Evolutionary conservation across 1,140 invertebrate species (phyloP).

Genomic region (Hormaphis cornu): DNA sequence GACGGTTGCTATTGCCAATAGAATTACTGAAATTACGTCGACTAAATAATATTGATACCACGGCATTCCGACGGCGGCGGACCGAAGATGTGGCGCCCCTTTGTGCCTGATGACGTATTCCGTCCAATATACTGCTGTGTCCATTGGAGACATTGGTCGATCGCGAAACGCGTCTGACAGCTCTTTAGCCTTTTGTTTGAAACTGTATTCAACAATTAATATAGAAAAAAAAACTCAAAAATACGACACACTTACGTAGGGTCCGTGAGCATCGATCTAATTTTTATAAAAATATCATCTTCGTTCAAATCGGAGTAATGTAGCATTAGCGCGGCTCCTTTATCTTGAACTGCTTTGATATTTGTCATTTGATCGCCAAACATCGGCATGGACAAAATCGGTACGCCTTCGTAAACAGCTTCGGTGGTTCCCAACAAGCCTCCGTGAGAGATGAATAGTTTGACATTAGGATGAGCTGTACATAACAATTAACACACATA

Average conservation of each 20-base stretch:
- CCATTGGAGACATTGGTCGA: conserved; percentile 46
- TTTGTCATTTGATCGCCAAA: conserved; percentile 51
- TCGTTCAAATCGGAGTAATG: conserved; percentile 42
- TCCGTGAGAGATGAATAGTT: conserved; percentile 56
- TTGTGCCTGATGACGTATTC: conserved; percentile 48
- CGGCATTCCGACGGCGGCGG: conserved; percentile 39
- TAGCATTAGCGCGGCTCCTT: conserved; percentile 41
- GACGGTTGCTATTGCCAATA: background rate
- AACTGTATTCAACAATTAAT: conserved; percentile 41
- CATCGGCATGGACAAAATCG: conserved; percentile 53
- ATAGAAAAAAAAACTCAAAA: background rate
- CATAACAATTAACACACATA: background rate
- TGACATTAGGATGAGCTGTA: conserved; percentile 45
- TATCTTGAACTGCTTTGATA: conserved; percentile 38
- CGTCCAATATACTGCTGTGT: conserved; percentile 53
- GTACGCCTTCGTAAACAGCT: conserved; percentile 48
- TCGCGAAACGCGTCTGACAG: conserved; percentile 50
- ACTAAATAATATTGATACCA: conserved; percentile 53
- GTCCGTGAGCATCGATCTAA: conserved; percentile 15
- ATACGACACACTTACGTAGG: conserved; percentile 4
- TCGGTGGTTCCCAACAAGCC: conserved; percentile 53
- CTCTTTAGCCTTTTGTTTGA: conserved; percentile 43
- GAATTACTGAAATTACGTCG: conserved; percentile 47
- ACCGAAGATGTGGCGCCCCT: conserved; percentile 44
- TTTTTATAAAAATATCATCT: conserved; percentile 32